phyloP scores from a whole-genome alignment of 2,888 invertebrate species.

The Nomada lathburiana region DNA sequence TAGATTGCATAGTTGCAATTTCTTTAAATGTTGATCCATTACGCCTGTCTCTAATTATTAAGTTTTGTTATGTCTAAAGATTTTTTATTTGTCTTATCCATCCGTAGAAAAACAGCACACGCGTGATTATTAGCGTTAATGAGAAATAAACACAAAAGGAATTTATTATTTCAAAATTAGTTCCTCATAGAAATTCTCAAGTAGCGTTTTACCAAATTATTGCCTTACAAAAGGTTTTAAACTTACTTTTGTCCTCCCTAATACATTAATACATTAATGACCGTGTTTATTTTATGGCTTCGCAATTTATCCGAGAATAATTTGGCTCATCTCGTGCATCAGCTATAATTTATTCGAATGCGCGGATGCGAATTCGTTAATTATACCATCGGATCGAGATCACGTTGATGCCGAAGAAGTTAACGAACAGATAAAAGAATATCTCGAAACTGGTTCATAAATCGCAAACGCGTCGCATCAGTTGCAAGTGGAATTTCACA shows the following conservation, averaged over 20 bases:
- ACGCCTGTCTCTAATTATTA: no score
- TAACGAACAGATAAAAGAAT: constrained; percentile 78
- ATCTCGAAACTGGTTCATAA: constrained; percentile 75
- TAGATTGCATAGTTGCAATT: no score
- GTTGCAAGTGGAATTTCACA: constrained; percentile 70
- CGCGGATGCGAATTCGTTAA: constrained; percentile 54
- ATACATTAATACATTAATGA: no score
- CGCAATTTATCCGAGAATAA: neutral
- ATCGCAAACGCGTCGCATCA: constrained; percentile 75
- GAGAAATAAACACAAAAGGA: no score
- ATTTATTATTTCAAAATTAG: no score
- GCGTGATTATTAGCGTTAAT: no score
- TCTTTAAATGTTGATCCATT: no score
- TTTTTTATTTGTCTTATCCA: neutral
- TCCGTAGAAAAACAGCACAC: neutral
- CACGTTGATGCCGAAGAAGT: constrained; percentile 50
- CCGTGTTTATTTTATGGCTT: neutral
- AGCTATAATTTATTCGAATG: constrained; percentile 16
- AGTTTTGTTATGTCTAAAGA: neutral
- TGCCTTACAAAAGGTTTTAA: no score
- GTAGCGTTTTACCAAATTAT: no score
- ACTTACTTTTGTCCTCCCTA: neutral
- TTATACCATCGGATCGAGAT: constrained; percentile 44
- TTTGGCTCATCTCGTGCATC: constrained; percentile 9
- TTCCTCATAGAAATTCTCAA: no score